Conservation (phyloP, 2,888 invertebrate species). For the Embidobia sp. region DNA sequence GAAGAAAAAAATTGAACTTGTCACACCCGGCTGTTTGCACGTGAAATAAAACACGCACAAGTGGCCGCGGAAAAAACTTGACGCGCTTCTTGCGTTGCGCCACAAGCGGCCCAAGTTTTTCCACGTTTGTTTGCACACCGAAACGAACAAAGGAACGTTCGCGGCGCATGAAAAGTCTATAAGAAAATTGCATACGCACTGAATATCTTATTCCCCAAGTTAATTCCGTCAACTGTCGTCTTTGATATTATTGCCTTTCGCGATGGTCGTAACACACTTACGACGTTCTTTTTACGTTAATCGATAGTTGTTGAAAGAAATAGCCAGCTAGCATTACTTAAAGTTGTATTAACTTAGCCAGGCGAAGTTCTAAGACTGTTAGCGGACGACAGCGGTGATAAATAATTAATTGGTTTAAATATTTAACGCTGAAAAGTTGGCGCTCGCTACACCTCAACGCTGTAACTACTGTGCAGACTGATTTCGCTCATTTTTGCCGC, state of each 20-base stretch:
- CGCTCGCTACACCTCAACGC: too few relatives aligned
- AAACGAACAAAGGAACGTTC: conserved; percentile 30
- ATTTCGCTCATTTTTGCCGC: too few relatives aligned
- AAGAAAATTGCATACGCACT: conserved; percentile 60
- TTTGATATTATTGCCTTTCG: conserved; percentile 32
- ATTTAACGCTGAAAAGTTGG: too few relatives aligned
- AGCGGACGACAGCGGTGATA: conserved; percentile 11
- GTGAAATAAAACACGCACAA: too few relatives aligned
- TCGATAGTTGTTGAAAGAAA: conserved; percentile 61
- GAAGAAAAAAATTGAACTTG: too few relatives aligned
- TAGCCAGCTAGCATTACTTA: conserved; percentile 48
- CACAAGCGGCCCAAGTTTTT: too few relatives aligned
- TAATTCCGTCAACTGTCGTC: conserved; percentile 33
- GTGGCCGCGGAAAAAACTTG: too few relatives aligned
- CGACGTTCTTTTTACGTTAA: conserved; percentile 36
- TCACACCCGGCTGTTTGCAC: too few relatives aligned
- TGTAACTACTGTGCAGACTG: too few relatives aligned
- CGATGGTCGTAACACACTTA: conserved; percentile 39
- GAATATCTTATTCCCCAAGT: conserved; percentile 51
- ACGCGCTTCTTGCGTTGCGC: too few relatives aligned
- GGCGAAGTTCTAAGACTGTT: conserved; percentile 34
- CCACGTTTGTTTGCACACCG: conserved; percentile 4
- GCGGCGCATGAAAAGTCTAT: conserved; percentile 48
- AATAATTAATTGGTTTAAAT: conserved; percentile 21
- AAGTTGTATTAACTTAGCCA: conserved; percentile 31